A percentile compares a stretch with the other conserved stretches of the same genome.
These are phyloP conservation scores for Brachynemurus nebulosus DNA, from an alignment of 2,888 invertebrate genomes.

Conservation along the genomic window DNA sequence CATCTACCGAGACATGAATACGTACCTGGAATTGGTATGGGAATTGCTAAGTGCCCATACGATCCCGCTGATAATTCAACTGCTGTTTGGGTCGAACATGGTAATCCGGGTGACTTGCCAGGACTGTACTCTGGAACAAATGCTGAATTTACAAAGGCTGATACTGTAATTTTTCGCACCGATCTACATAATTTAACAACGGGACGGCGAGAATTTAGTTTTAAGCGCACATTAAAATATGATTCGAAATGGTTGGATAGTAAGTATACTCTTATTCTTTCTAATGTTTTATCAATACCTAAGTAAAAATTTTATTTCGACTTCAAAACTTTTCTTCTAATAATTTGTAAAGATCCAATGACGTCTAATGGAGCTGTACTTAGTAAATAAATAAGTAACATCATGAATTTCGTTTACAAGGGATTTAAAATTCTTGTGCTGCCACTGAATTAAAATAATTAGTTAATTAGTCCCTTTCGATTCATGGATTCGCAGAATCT, in stretches of 20 bases:
- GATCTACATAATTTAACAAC: constrained; percentile 47
- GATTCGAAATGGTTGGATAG: constrained; percentile 63
- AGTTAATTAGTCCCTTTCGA: too few species aligned
- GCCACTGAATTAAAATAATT: too few species aligned
- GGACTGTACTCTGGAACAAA: constrained; percentile 62
- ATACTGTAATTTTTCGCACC: constrained; percentile 57
- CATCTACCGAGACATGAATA: constrained; percentile 43
- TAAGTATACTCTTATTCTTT: constrained; percentile 31
- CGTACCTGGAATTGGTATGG: constrained; percentile 50
- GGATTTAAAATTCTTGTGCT: too few species aligned
- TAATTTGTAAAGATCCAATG: too few species aligned
- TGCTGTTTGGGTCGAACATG: constrained; percentile 53
- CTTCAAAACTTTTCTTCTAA: too few species aligned
- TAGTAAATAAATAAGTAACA: too few species aligned
- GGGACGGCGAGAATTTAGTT: constrained; percentile 44
- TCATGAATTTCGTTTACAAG: too few species aligned
- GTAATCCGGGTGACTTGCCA: constrained; percentile 49
- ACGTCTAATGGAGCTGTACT: too few species aligned
- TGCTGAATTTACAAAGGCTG: constrained; percentile 56
- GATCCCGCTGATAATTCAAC: constrained; percentile 63
- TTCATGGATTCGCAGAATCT: too few species aligned
- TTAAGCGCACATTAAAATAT: constrained; percentile 52
- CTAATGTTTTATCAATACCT: too few species aligned
- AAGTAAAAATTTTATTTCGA: too few species aligned
- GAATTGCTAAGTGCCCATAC: constrained; percentile 57